Evolutionary conservation across 2,113 vertebrate species (phyloP).

Genomic region (Todiramphus saurophagus): DNA sequence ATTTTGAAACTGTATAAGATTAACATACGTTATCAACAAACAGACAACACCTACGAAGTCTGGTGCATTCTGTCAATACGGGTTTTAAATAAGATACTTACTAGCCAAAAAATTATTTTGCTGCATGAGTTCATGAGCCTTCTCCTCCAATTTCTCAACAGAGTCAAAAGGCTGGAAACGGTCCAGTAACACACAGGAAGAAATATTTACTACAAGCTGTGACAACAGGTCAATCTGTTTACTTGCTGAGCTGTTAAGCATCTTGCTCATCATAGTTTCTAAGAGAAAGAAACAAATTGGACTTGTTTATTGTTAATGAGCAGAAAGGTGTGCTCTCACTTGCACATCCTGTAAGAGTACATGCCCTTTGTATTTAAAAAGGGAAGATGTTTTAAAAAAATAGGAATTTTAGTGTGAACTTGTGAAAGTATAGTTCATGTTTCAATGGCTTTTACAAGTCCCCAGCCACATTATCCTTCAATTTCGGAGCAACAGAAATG

Average conservation of each 20-base stretch:
- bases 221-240: conserved; percentile 59
- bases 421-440: neutral
- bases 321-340: neutral
- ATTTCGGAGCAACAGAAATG: neutral
- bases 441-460: neutral
- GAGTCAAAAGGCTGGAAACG: conserved; percentile 71
- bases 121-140: conserved; percentile 61
- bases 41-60: neutral
- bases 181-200: conserved; percentile 70
- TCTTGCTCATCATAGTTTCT: conserved; percentile 41
- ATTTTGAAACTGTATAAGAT: neutral
- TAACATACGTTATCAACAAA: neutral
- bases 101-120: conserved; percentile 75
- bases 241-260: conserved; percentile 29
- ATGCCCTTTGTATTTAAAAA: neutral
- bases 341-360: neutral
- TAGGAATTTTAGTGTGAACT: neutral
- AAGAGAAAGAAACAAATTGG: neutral
- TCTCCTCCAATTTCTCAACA: conserved; percentile 48
- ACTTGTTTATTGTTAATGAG: neutral
- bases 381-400: neutral
- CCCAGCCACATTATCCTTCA: neutral
- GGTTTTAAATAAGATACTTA: conserved; percentile 44
- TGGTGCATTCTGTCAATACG: neutral
- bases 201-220: conserved; percentile 67